phyloP scores from a whole-genome alignment of 53 echinoderm and acorn worm genomes.

The Patiria pectinifera region DNA sequence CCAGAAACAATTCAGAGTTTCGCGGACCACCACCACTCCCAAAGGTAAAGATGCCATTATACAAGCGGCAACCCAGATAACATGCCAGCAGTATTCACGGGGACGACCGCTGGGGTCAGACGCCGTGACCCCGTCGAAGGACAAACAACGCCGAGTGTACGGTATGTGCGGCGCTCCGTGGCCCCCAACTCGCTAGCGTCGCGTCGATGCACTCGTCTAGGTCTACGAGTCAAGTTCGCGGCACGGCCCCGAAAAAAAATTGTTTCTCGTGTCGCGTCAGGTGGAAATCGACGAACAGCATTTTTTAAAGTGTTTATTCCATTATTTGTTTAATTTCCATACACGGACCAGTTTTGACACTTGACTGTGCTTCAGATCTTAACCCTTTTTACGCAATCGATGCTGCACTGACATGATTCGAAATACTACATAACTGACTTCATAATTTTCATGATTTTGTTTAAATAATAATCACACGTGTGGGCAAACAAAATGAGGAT shows the following conservation, averaged over 20 bases:
- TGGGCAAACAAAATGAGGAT: too few species aligned
- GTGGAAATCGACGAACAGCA: background rate
- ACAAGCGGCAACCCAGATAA: constrained; percentile 51
- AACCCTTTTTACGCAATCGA: too few species aligned
- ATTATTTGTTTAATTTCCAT: too few species aligned
- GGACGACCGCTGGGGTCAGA: constrained; percentile 34
- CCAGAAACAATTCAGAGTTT: constrained; percentile 53
- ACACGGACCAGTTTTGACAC: too few species aligned
- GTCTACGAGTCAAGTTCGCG: constrained; percentile 63
- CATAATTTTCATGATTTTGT: too few species aligned
- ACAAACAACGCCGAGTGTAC: constrained; percentile 1
- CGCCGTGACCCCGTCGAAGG: constrained; percentile 40
- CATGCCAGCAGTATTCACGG: constrained; percentile 8
- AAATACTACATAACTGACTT: too few species aligned
- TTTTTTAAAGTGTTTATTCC: background rate
- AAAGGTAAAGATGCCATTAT: constrained; percentile 46
- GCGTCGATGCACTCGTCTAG: constrained; percentile 46
- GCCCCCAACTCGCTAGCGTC: constrained; percentile 17
- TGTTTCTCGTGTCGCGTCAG: constrained; percentile 26
- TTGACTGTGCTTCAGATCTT: too few species aligned
- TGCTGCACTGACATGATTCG: too few species aligned
- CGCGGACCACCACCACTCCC: constrained; percentile 37
- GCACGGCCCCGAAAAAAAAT: background rate
- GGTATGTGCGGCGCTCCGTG: constrained; percentile 8
- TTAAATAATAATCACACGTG: too few species aligned